Evolutionary conservation across 2,113 vertebrate species (phyloP).

Genomic region (Perca flavescens): DNA sequence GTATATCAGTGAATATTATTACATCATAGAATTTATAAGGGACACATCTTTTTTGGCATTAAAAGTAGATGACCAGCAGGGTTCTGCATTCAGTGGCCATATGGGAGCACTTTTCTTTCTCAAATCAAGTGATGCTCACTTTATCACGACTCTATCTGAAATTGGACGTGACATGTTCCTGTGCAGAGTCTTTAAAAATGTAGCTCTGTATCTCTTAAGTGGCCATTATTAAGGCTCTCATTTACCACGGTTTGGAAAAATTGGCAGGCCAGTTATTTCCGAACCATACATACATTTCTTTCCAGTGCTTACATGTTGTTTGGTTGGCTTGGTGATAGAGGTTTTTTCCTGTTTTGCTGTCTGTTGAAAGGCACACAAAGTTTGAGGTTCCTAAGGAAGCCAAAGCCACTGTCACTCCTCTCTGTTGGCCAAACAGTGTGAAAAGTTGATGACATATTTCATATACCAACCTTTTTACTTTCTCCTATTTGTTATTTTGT

Average conservation of each 20-base stretch:
- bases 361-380: constrained; percentile 14
- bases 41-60: not conserved
- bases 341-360: not conserved
- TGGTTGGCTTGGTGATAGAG: constrained; percentile 38
- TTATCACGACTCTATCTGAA: constrained; percentile 48
- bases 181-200: constrained; percentile 21
- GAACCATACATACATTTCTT: constrained; percentile 53
- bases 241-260: constrained; percentile 24
- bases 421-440: constrained; percentile 6
- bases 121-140: constrained; percentile 35
- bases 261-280: constrained; percentile 31
- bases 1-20: not conserved
- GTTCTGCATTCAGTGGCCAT: constrained; percentile 7
- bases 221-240: constrained; percentile 8
- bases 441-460: constrained; percentile 24
- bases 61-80: constrained; percentile 2
- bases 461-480: constrained; percentile 4
- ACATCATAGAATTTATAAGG: not conserved
- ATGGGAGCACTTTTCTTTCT: constrained; percentile 26
- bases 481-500: not conserved
- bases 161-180: constrained; percentile 58
- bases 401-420: constrained; percentile 14
- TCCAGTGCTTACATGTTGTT: constrained; percentile 33
- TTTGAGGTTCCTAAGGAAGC: constrained; percentile 18
- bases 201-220: constrained; percentile 33